Base-by-base conservation (phyloP, 2,797 vertebrate species). In the Natrix natrix region DNA sequence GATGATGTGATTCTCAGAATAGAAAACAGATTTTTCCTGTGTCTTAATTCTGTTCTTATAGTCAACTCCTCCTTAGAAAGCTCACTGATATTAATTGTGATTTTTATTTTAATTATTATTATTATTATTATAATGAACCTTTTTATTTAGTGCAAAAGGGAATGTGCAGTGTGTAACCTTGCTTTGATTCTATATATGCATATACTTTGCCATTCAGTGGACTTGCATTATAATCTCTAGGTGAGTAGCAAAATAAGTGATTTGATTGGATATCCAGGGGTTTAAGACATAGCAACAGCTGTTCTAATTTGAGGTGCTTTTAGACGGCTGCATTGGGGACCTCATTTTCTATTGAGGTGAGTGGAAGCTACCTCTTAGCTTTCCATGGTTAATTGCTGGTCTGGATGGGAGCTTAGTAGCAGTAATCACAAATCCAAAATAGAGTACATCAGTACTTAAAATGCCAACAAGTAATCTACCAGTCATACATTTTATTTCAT, bases 261-360 rank as follows among this genome's bases (percentile, higher is more conserved):
- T 96, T 95, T 37, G 95, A 95, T 94, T 94, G 94, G 94, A 89
- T 95, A 95, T 93, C 95, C 95, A 87, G 0, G 96, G 97, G 97
- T 96, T 95, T 94, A 94, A 96, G 96, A 96, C 97, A 97, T 93
- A 94, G 96, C 97, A 93, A 96, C 97, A 97, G 97, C 96, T 97
- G 97, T 97, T 93, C 95, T 96, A 5, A 86, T 48, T 28, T 13
- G 22, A 14, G n/a, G 60, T 87, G 78, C 94, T 94, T 94, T 94
- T 92, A 96, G 96, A 97, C n/a, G 0, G 20, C 20, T 88, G 12
- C n/a, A 88, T 22, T 88, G n/a, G 87, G 28, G 32, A 12, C 10
- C 17, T 88, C 32, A 2, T 32, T 8, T 37, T 37, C n/a, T 17
- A 28, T 32, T 37, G 56, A 88, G 87, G 8, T 24, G n/a, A 22